Conservation (phyloP, 1,140 invertebrate species). For the Microvelia longipes region DNA sequence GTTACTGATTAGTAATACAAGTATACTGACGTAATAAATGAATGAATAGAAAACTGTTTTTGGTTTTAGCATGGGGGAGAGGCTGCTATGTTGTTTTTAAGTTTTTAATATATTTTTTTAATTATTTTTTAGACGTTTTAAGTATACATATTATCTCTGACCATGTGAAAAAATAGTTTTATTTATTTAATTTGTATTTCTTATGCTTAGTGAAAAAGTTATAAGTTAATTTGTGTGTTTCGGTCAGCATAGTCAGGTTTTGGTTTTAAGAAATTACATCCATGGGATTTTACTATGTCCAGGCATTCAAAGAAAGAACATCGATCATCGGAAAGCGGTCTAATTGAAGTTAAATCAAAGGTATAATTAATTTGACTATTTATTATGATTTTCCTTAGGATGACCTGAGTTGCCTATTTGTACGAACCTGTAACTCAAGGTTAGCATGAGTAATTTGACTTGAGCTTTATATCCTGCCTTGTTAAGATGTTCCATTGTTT, state of each 20-base stretch:
- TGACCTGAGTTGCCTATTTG: no score
- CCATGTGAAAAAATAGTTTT: neutral
- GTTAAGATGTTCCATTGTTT: neutral
- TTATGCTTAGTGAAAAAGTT: neutral
- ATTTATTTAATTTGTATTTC: neutral
- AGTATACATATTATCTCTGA: neutral
- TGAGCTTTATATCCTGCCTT: neutral
- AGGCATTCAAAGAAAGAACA: constrained; percentile 17
- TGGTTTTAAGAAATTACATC: neutral
- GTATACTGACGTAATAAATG: neutral
- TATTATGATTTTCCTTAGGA: no score
- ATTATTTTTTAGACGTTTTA: neutral
- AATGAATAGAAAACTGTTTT: neutral
- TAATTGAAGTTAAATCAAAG: constrained; percentile 19
- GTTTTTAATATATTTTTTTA: neutral
- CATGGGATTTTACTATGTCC: constrained; percentile 12
- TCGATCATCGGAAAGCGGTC: constrained; percentile 12
- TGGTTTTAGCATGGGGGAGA: neutral
- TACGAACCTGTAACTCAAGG: neutral
- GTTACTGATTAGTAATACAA: neutral
- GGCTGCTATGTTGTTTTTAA: neutral
- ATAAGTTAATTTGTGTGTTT: neutral
- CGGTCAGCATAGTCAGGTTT: neutral
- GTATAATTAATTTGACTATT: no score
- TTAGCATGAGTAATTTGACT: neutral